Conservation (phyloP, 1,140 invertebrate species). For the Calosoma granatense region DNA sequence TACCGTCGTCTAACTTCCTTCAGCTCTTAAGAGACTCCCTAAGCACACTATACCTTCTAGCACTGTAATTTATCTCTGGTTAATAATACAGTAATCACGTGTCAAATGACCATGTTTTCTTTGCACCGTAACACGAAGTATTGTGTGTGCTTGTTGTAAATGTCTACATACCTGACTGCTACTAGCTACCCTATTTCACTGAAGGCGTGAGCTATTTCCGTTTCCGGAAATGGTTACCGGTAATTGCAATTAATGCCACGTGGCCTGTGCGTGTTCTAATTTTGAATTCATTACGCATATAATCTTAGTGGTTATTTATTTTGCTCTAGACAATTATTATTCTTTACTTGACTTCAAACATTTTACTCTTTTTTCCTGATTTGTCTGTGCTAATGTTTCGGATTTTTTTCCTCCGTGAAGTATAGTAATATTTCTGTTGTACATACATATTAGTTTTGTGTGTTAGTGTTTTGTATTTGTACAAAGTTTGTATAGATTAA, state of each 20-base stretch:
- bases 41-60: too few relatives aligned
- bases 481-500: too few relatives aligned
- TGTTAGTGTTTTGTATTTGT: too few relatives aligned
- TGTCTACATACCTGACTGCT: not conserved
- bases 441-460: too few relatives aligned
- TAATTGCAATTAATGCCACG: slow-evolving; percentile 31
- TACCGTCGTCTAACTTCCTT: too few relatives aligned
- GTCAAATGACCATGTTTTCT: not conserved
- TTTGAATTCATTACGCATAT: slow-evolving; percentile 1
- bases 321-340: not conserved
- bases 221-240: slow-evolving; percentile 29
- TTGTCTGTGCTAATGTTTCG: too few relatives aligned
- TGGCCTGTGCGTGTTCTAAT: slow-evolving; percentile 13
- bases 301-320: not conserved
- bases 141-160: not conserved
- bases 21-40: too few relatives aligned
- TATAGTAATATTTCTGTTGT: too few relatives aligned
- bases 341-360: not conserved
- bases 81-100: slow-evolving; percentile 9
- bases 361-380: not conserved
- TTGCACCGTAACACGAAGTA: not conserved
- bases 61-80: not conserved
- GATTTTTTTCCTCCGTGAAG: too few relatives aligned
- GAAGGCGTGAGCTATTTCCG: slow-evolving; percentile 26
- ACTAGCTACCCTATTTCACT: not conserved